These are phyloP conservation scores for Heliconius eleuchia DNA, from an alignment of 1,140 invertebrate species.

Conservation along the genomic window DNA sequence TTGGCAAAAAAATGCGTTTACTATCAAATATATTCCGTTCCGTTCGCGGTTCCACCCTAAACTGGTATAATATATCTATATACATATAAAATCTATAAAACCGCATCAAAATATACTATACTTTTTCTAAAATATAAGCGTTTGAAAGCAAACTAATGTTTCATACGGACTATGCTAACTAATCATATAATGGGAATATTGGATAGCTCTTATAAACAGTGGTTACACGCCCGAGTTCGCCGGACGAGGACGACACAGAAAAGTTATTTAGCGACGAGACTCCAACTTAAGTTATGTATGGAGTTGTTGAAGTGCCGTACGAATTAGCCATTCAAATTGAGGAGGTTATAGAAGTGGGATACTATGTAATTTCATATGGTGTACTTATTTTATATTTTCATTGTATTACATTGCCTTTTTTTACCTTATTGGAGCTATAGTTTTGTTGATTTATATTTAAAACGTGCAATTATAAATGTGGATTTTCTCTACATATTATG, in stretches of 20 bases:
- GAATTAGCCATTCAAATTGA: constrained; percentile 22
- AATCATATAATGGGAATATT: constrained; percentile 1
- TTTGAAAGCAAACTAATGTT: not conserved
- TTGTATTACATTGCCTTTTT: too few relatives aligned
- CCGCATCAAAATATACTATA: too few relatives aligned
- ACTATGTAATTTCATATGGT: not conserved
- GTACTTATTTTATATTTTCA: not conserved
- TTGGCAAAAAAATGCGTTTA: too few relatives aligned
- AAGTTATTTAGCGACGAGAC: constrained; percentile 30
- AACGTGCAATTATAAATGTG: too few relatives aligned
- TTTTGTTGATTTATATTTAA: too few relatives aligned
- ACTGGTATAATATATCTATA: too few relatives aligned
- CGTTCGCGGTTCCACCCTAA: too few relatives aligned
- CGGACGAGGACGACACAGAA: constrained; percentile 13
- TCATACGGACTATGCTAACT: not conserved
- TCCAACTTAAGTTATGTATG: constrained; percentile 32
- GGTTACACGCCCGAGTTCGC: constrained; percentile 10
- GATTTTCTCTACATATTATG: too few relatives aligned
- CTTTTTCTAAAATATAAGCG: too few relatives aligned
- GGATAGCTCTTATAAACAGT: constrained; percentile 15
- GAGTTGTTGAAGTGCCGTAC: constrained; percentile 30
- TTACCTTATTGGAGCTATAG: too few relatives aligned
- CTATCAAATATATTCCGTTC: too few relatives aligned
- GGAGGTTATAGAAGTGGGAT: not conserved
- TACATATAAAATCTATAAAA: too few relatives aligned